Evolutionary conservation across 2,888 invertebrate genomes (phyloP), one percentile per base, ranked within the genome.

Genomic region (Lasioglossum lativentre): DNA sequence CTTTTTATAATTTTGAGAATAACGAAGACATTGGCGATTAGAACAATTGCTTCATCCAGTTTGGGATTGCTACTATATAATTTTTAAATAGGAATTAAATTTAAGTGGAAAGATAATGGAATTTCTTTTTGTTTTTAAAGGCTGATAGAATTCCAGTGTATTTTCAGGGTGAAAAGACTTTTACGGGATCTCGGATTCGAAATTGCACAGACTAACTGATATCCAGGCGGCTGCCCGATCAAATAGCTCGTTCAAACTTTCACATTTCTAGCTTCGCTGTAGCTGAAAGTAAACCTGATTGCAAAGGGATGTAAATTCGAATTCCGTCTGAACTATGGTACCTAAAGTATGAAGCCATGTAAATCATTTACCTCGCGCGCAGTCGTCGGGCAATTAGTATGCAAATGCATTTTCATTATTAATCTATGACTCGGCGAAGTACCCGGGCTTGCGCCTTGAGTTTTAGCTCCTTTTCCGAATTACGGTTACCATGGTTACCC

Each of bases 381-480:
- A 86, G 78, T 80, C 56, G 40, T 38, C 16, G n/a, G 27, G 16
- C 56, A 52, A 88, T 86, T 80, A 83, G 47, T 52, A 86, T 86
- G 88, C 75, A 89, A 89, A 86, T 89, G 75, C 52, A 82, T 83
- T 82, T 80, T 83, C 79, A 70, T 86, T 83, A 83, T 86, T 81
- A 89, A 83, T 73, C 72, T 81, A 78, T 80, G 75, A 76, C 74
- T 79, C 27, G 12, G 71, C 38, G 72, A 74, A 79, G 38, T 81
- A 77, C 71, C n/a, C 68, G 27, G 34, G 27, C 75, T 68, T 76
- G 52, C 52, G 56, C 47, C 47, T 52, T 12, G 77, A 85, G 77
- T 66, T 63, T 80, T 80, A 56, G 56, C 8, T 68, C 47, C 47
- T 82, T 86, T 80, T 47, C 72, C 66, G 38, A 75, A 78, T 78